Base-by-base conservation (phyloP, 2,113 vertebrate species). In the Myiopsitta monachus region DNA sequence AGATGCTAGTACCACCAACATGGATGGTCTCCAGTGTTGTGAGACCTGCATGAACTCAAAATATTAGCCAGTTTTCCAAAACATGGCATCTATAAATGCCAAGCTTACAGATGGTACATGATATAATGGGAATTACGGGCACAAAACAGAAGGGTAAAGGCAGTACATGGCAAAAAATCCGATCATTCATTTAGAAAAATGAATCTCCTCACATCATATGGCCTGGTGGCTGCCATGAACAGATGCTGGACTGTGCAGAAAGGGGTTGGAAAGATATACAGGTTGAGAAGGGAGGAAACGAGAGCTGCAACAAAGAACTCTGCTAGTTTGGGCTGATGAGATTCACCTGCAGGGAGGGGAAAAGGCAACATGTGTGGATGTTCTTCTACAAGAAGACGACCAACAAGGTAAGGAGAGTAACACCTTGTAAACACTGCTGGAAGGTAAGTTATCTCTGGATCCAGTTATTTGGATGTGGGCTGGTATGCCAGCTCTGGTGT, bases 1-100 rank as follows among this genome's bases (percentile, higher is more conserved):
- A 38, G 70, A 62, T 54, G 55, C 73, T 63, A 49, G 68, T 75
- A 33, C 88, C 89, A 92, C 86, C 94, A 88, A 47, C 46, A 88
- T 92, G 91, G 80, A 94, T 55, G 73, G 43, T 81, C 86, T 96
- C 76, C 91, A 91, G 91, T 41, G 46, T 86, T 83, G 51, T 41
- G 46, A 91, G 92, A 88, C 51, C 64, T 83, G 55, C 73, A 87
- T 66, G 70, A 84, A 63, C 80, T 73, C 80, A 55, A 69, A 68
- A 78, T 74, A 88, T 63, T 57, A 87, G 61, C 68, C 83, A 43
- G 28, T 94, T 81, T 94, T 87, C 75, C 55, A 59, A 92, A 90
- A 78, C 38, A 63, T 39, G 69, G 79, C 88, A 81, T 84, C 91
- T 92, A 87, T 75, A 91, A 81, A 94, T 84, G 88, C 87, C 92